These are phyloP conservation scores for Verasper variegatus DNA, from an alignment of 2,113 vertebrate species.

Conservation along the genomic window DNA sequence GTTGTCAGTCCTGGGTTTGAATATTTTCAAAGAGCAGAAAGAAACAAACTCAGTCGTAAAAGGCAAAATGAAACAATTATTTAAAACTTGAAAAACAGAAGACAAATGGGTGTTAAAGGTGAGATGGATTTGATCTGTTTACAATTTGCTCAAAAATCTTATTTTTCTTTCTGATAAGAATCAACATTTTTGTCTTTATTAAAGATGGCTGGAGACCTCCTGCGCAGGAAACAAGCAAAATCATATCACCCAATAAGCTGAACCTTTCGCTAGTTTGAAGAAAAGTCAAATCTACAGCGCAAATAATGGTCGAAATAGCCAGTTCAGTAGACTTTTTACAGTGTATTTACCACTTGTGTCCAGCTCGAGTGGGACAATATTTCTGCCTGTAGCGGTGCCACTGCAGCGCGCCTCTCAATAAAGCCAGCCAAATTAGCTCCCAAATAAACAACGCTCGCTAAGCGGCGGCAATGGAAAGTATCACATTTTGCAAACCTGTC, in stretches of 20 bases:
- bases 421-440: constrained; percentile 89
- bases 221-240: not conserved
- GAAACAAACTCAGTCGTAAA: no score
- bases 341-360: constrained; percentile 53
- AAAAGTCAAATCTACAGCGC: not conserved
- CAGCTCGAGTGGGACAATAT: constrained; percentile 84
- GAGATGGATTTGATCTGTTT: no score
- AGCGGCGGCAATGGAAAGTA: constrained; percentile 83
- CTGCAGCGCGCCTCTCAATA: constrained; percentile 88
- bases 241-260: constrained; percentile 17
- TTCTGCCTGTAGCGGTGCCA: constrained; percentile 89
- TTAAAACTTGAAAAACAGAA: not conserved
- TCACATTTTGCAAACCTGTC: constrained; percentile 76
- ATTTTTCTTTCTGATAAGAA: no score
- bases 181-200: not conserved
- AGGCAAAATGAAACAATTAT: not conserved
- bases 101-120: not conserved
- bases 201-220: not conserved
- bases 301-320: constrained; percentile 19
- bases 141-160: no score
- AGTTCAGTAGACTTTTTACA: constrained; percentile 30
- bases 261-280: not conserved
- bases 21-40: not conserved
- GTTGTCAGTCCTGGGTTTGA: not conserved
- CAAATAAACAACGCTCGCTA: constrained; percentile 68